Base-by-base conservation (phyloP, 2,888 invertebrate genomes). In the Gibbula magus region DNA sequence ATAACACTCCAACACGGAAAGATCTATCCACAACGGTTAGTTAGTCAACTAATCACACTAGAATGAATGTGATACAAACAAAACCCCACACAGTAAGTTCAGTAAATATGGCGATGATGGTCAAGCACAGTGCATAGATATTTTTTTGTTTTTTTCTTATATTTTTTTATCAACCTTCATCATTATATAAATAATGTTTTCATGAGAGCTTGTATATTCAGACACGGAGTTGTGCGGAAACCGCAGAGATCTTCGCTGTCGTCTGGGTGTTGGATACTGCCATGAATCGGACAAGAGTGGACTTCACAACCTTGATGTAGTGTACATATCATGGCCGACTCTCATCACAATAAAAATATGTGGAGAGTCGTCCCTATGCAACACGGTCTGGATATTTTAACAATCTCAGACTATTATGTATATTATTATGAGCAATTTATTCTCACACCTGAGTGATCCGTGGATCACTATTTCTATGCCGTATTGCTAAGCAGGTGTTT, bases 201-300 rank as follows among this genome's bases (percentile, higher is more conserved):
- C 70, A 70, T 70, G 70, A 70, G 70, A 70, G 70, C 39, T 70
- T 70, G 70, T 35, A 70, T 20, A 70, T 70, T 35, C 70, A 70
- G n/a, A 70, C 32, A 70, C 35, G 35, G 32, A 35, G 39, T 39
- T 70, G 70, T 70, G 70, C 70, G 70, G 35, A 35, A 18, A 20
- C 20, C 29, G 18, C 61, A 61, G 61, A 29, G 16, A 29, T 25
- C 39, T 70, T 32, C 18, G 35, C 70, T 70, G 18, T 35, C 45
- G 45, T 7, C 45, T 39, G 18, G 1, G 35, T 39, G 39, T 70
- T 39, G 32, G 32, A 35, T 20, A 70, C 61, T 70, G 39, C 8
- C 70, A 70, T 39, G 18, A 39, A 70, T 10, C 13, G 45, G 45
- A 45, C 45, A 45, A 45, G 45, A 45, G 13, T 45, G 13, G 45